These are phyloP conservation scores for Orgyia antiqua DNA, from an alignment of 2,888 invertebrate genomes.

Conservation along the genomic window DNA sequence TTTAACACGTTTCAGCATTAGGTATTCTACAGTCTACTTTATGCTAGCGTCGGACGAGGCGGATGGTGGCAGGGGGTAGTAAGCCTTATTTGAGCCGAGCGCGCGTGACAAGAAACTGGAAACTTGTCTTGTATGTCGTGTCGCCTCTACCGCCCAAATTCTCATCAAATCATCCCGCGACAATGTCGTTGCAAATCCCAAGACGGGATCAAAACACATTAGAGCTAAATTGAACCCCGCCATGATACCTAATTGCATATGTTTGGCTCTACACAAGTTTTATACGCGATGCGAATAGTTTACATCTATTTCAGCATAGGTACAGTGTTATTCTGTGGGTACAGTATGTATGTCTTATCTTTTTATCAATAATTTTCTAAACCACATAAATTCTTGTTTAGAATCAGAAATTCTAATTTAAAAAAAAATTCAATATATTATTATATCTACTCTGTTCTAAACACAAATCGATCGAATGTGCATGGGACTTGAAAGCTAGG, in stretches of 20 bases:
- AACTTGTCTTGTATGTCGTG: conserved; percentile 62
- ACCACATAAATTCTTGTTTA: no score
- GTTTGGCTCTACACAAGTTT: conserved; percentile 24
- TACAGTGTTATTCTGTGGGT: neutral
- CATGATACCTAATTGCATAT: conserved; percentile 47
- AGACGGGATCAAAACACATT: conserved; percentile 70
- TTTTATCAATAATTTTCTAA: no score
- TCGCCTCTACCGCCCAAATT: conserved; percentile 63
- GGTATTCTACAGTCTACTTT: conserved; percentile 66
- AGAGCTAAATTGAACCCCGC: conserved; percentile 63
- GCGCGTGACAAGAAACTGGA: conserved; percentile 75
- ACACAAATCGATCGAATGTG: no score
- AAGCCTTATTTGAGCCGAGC: conserved; percentile 72
- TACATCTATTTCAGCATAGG: conserved; percentile 6
- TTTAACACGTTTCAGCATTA: conserved; percentile 52
- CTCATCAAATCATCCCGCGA: conserved; percentile 72
- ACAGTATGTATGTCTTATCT: neutral
- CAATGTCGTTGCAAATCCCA: conserved; percentile 72
- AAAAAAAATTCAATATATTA: no score
- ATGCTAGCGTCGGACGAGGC: conserved; percentile 52
- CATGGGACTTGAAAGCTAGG: no score
- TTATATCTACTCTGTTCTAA: no score
- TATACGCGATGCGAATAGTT: conserved; percentile 20
- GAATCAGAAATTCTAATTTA: no score
- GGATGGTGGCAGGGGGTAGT: conserved; percentile 59